phyloP scores from a whole-genome alignment of 2,113 vertebrate species.

The Merops nubicus region DNA sequence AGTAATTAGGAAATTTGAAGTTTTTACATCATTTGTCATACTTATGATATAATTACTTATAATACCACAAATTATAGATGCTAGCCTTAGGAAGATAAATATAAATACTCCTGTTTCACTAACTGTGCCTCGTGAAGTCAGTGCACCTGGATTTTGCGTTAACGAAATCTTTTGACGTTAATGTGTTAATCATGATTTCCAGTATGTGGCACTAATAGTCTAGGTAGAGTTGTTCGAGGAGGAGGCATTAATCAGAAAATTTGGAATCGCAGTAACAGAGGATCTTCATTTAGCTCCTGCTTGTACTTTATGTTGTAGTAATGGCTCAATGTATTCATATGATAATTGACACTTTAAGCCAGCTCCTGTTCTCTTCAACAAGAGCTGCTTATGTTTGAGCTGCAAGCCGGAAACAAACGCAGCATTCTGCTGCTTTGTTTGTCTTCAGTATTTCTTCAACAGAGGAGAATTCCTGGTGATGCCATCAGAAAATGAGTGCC shows the following conservation, averaged over 20 bases:
- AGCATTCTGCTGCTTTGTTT: not conserved
- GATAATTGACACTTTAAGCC: not conserved
- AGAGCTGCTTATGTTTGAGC: not conserved
- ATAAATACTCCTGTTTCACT: not conserved
- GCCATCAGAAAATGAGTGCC: not conserved
- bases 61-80: not conserved
- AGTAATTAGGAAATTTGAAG: not conserved
- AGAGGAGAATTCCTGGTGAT: not conserved
- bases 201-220: conserved; percentile 54
- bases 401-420: not conserved
- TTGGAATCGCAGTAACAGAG: not conserved
- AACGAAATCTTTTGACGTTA: not conserved
- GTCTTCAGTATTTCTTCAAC: not conserved
- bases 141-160: not conserved
- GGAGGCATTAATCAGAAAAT: not conserved
- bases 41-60: too few species aligned
- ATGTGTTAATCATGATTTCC: conserved; percentile 3
- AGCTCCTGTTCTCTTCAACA: too few species aligned
- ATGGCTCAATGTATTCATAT: not conserved
- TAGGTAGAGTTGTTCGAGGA: conserved; percentile 10
- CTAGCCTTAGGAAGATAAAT: not conserved
- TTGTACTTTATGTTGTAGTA: not conserved
- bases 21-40: not conserved
- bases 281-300: not conserved
- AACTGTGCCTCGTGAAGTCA: not conserved